phyloP scores from a whole-genome alignment of 2,888 invertebrate genomes.

The Aphodius granarius region DNA sequence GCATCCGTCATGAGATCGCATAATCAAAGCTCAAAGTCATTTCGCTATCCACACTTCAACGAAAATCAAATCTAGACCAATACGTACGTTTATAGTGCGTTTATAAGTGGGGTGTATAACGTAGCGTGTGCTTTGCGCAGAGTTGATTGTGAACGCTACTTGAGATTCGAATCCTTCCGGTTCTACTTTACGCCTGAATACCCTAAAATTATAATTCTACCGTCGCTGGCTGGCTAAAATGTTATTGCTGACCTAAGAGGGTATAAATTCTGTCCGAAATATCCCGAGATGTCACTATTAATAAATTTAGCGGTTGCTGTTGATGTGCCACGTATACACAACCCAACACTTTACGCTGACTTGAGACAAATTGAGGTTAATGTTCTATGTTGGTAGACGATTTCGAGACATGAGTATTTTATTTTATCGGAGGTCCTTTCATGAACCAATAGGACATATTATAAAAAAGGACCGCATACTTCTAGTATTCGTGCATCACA shows the following conservation, averaged over 20 bases:
- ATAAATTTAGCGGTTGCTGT: background rate
- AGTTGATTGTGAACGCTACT: too few species aligned
- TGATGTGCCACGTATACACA: background rate
- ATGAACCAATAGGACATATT: too few species aligned
- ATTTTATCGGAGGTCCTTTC: too few species aligned
- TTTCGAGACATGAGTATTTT: too few species aligned
- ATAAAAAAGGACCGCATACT: too few species aligned
- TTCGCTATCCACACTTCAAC: slow-evolving; percentile 9
- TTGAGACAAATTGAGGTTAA: background rate
- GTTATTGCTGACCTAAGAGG: background rate
- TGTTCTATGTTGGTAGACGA: too few species aligned
- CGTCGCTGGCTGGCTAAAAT: background rate
- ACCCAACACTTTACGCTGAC: background rate
- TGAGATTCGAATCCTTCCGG: background rate
- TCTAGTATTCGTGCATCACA: too few species aligned
- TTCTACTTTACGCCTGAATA: background rate
- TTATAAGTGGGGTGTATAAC: too few species aligned
- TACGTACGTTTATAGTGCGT: too few species aligned
- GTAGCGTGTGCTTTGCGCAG: too few species aligned
- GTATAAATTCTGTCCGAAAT: background rate
- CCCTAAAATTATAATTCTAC: background rate
- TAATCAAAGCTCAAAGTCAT: slow-evolving; percentile 24
- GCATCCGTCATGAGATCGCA: slow-evolving; percentile 42
- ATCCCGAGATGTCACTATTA: background rate
- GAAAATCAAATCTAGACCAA: slow-evolving; percentile 27